A percentile compares a stretch with the other conserved stretches of the same genome.
Evolutionary conservation across 2,797 vertebrate genomes (phyloP).

Genomic region (Xiphorhynchus erythropygius): DNA sequence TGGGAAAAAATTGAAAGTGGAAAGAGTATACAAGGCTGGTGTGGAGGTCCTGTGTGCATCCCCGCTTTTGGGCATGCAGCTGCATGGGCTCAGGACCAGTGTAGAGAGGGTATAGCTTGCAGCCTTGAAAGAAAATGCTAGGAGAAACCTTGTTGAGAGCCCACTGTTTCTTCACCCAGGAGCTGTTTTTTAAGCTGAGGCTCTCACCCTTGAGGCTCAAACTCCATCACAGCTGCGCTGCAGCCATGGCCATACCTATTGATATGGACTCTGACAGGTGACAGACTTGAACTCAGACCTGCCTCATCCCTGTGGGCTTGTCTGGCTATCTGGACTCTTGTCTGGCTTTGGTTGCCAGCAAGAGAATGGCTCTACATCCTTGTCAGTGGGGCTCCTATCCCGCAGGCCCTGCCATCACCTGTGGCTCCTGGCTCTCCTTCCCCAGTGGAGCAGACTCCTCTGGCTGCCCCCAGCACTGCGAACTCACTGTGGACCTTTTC

Average conservation of each 20-base stretch:
- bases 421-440: neutral
- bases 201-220: neutral
- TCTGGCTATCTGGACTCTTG: neutral
- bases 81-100: neutral
- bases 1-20: neutral
- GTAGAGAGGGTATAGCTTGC: neutral
- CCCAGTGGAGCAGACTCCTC: neutral
- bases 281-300: neutral
- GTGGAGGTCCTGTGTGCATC: neutral
- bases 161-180: neutral
- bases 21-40: neutral
- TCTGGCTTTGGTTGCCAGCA: neutral
- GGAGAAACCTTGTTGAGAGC: neutral
- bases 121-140: neutral
- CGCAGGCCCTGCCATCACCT: rapidly evolving
- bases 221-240: neutral
- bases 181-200: neutral
- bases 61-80: neutral
- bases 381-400: neutral
- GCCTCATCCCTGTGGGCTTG: neutral
- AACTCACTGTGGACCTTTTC: rapidly evolving
- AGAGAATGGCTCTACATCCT: neutral
- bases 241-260: neutral
- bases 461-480: rapidly evolving
- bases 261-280: neutral